Base-by-base conservation (phyloP, 2,888 invertebrate species). In the Drosophila mercatorum region DNA sequence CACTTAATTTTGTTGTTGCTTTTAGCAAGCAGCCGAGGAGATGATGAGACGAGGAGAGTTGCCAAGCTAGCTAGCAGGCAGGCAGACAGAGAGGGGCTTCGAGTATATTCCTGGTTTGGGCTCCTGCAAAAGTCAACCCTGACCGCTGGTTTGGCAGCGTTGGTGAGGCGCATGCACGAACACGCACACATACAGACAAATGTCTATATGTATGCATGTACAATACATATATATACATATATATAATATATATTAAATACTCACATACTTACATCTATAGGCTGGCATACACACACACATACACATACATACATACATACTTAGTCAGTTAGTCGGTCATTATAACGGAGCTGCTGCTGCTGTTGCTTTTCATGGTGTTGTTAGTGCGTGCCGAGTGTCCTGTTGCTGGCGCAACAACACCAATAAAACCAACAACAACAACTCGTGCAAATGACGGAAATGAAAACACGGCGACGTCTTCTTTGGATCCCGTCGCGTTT, bases 101-200 rank as follows among this genome's bases (percentile, higher is more conserved):
- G 43, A 44, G 67, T 47, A 52, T 31, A 47, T 63, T 78, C 73
- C 78, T 73, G 67, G 62, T 78, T 73, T 62, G 74, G 59, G 67
- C 67, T 73, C 12, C 79, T 67, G 69, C 83, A 69, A 86, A 88
- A 83, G 83, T 83, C 83, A 83, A 86, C 89, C 89, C 89, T 88
- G 89, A 88, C 83, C 83, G 81, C 78, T 81, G 75, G 46, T 53
- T 75, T 66, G 69, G 56, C 62, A 67, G 68, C 62, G 22, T 74
- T 73, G 80, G 58, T 58, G 88, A 80, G 67, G 88, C 82, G 88
- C 88, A 81, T 81, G 82, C 82, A 81, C 88, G 88, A 84, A 58
- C 73, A 68, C 68, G 34, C 34, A 71, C 62, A 66, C 63, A 87
- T 66, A 75, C 11, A 69, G 3, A 34, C 3, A 47, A 7, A 43